Evolutionary conservation across 2,888 invertebrate species (phyloP).

Genomic region (Matsumyia berberina): DNA sequence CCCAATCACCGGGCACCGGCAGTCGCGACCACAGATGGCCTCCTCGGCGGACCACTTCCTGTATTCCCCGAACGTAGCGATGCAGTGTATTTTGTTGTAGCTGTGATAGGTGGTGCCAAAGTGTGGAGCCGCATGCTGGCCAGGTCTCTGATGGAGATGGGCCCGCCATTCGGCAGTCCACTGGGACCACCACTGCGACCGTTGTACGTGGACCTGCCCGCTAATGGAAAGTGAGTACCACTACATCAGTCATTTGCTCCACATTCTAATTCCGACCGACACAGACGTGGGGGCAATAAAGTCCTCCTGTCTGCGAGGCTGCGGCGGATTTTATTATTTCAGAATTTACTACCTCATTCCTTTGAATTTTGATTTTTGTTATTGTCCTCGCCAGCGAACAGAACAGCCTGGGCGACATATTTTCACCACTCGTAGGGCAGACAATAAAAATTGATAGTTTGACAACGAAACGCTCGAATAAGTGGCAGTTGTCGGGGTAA

Average conservation of each 20-base stretch:
- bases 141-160: constrained; percentile 78
- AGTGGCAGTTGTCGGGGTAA: constrained; percentile 10
- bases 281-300: constrained; percentile 30
- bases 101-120: constrained; percentile 79
- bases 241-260: constrained; percentile 15
- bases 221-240: constrained; percentile 79
- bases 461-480: constrained; percentile 21
- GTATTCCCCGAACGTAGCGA: constrained; percentile 78
- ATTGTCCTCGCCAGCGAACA: not conserved
- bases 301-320: not conserved
- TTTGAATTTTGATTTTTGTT: constrained; percentile 30
- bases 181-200: constrained; percentile 79
- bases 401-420: not conserved
- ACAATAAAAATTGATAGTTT: constrained; percentile 19
- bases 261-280: not conserved
- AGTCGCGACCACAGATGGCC: constrained; percentile 44
- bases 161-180: constrained; percentile 79
- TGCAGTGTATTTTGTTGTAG: constrained; percentile 79
- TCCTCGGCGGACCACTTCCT: constrained; percentile 66
- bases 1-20: constrained; percentile 46
- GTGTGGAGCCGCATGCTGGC: constrained; percentile 78
- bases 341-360: constrained; percentile 26
- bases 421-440: not conserved
- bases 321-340: constrained; percentile 10
- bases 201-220: constrained; percentile 79